Percentiles rank a stretch among this genome's conserved stretches.
Conservation (phyloP, 2,888 invertebrate genomes). For the Augochlorella aurata region DNA sequence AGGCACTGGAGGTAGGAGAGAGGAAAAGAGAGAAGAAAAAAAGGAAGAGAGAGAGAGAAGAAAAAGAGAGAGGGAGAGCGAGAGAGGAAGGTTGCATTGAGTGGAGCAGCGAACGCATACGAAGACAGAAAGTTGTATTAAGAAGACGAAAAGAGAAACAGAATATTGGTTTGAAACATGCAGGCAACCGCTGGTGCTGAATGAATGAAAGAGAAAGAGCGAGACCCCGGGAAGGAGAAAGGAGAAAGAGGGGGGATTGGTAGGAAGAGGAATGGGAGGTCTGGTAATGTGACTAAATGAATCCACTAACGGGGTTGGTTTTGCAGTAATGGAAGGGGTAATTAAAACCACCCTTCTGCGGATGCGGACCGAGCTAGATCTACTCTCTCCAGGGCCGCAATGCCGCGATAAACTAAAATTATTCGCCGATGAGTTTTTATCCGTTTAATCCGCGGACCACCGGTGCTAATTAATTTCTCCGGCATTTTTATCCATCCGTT, state of each 20-base stretch:
- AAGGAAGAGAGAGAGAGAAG: background rate
- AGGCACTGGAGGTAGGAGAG: background rate
- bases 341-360: slow-evolving; percentile 78
- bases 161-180: slow-evolving; percentile 56
- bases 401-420: slow-evolving; percentile 53
- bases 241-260: slow-evolving; percentile 35
- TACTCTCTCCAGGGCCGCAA: slow-evolving; percentile 59
- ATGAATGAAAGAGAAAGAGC: slow-evolving; percentile 50
- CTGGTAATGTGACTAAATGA: slow-evolving; percentile 81
- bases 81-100: background rate
- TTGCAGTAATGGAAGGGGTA: slow-evolving; percentile 79
- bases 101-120: slow-evolving; percentile 22
- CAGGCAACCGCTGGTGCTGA: slow-evolving; percentile 41
- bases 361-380: slow-evolving; percentile 64
- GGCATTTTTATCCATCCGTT: background rate
- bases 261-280: slow-evolving; percentile 48
- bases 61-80: background rate
- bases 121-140: slow-evolving; percentile 48
- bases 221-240: slow-evolving; percentile 34
- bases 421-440: slow-evolving; percentile 34
- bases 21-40: background rate
- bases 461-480: background rate
- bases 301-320: slow-evolving; percentile 80
- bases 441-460: background rate
- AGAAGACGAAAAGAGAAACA: slow-evolving; percentile 55